These are phyloP conservation scores for Balanococcus diminutus DNA, from an alignment of 2,888 invertebrate species.

Conservation along the genomic window DNA sequence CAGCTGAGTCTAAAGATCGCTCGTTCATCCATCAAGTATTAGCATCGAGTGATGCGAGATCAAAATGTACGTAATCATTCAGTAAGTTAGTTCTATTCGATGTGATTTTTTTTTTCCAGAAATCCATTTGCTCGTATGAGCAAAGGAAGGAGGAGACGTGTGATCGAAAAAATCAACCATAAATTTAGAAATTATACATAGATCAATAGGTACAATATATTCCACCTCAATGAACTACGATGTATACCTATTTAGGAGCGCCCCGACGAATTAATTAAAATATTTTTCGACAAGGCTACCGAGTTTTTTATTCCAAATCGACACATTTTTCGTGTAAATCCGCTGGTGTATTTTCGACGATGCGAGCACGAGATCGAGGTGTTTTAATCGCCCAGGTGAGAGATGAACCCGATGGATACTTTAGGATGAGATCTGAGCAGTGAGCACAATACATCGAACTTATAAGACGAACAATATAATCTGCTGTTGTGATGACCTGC, in stretches of 20 bases:
- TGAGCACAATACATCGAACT: background rate
- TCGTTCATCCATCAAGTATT: background rate
- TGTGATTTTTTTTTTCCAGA: background rate
- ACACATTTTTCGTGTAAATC: background rate
- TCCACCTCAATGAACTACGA: background rate
- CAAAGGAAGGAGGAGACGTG: background rate
- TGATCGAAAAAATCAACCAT: background rate
- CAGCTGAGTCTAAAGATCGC: background rate
- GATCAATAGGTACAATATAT: background rate
- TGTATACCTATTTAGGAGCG: constrained; percentile 1
- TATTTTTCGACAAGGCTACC: background rate
- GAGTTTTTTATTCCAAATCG: background rate
- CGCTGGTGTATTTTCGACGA: background rate
- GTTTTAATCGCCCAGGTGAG: background rate
- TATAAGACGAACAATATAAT: background rate
- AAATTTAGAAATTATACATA: background rate
- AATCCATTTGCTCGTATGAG: background rate
- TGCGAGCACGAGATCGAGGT: background rate
- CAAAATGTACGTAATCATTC: background rate
- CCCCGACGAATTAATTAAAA: background rate
- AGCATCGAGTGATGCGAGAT: background rate
- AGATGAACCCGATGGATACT: background rate
- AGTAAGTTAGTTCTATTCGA: too few species aligned
- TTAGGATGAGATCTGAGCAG: background rate
- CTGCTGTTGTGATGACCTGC: constrained; percentile 23